Percentiles rank a stretch among this genome's conserved stretches.
Evolutionary conservation across 1,140 invertebrate species (phyloP).

Genomic region (Papilio machaon): DNA sequence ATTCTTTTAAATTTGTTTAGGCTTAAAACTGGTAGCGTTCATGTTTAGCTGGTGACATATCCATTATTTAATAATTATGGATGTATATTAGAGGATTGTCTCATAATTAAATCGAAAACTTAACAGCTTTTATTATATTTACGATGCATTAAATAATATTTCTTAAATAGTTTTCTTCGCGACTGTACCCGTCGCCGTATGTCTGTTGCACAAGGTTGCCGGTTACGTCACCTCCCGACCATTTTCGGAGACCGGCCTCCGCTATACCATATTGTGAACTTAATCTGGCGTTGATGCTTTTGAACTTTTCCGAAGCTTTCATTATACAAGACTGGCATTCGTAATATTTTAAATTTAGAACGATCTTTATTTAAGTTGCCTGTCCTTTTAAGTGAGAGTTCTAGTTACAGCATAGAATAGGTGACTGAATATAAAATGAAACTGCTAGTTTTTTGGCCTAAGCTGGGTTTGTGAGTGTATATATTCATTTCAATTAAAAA

Average conservation of each 20-base stretch:
- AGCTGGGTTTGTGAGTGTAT: neutral
- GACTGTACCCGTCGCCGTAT: slow-evolving; percentile 27
- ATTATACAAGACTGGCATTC: slow-evolving; percentile 4
- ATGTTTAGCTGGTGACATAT: too few species aligned
- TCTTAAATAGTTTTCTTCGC: slow-evolving; percentile 15
- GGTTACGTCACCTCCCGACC: slow-evolving; percentile 42
- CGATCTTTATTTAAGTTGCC: neutral
- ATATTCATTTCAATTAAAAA: neutral
- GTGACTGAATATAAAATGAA: neutral
- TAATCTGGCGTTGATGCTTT: slow-evolving; percentile 21
- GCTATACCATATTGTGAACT: slow-evolving; percentile 31
- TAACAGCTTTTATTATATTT: neutral
- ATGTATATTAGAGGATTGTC: too few species aligned
- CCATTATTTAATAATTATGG: too few species aligned
- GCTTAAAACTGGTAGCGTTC: too few species aligned
- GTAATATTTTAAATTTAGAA: slow-evolving; percentile 8
- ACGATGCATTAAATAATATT: neutral
- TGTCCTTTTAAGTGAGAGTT: neutral
- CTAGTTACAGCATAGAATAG: neutral
- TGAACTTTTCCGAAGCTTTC: slow-evolving; percentile 30
- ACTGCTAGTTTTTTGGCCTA: neutral
- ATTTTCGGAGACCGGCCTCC: slow-evolving; percentile 42
- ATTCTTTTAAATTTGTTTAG: too few species aligned
- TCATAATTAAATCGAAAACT: too few species aligned
- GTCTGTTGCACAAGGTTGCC: slow-evolving; percentile 51